A percentile compares a stretch with the other conserved stretches of the same genome.
Evolutionary conservation across 2,113 vertebrate species (phyloP).

Genomic region (Python bivittatus): DNA sequence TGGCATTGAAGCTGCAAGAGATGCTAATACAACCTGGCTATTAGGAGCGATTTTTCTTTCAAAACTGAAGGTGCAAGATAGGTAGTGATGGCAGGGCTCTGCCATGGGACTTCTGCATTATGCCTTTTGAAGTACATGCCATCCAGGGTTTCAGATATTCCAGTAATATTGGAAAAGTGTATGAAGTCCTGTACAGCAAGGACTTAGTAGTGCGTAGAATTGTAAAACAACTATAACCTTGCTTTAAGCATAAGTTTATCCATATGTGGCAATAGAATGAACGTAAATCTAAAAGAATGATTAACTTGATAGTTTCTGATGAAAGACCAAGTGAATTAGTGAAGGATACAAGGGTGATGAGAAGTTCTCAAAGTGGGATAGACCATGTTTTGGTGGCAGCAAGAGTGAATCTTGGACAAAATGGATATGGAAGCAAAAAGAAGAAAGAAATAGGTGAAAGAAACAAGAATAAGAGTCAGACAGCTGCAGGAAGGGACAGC

Average conservation of each 20-base stretch:
- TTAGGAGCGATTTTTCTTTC: constrained; percentile 4
- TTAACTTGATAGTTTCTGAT: neutral
- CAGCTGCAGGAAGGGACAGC: neutral
- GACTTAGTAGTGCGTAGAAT: neutral
- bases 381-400: neutral
- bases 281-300: neutral
- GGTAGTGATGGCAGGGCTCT: neutral
- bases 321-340: neutral
- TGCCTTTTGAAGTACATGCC: constrained; percentile 9
- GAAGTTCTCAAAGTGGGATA: neutral
- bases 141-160: constrained; percentile 53
- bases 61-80: neutral
- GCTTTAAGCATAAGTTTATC: neutral
- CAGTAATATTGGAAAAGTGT: constrained; percentile 63
- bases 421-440: no score
- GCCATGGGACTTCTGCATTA: no score
- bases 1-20: constrained; percentile 1
- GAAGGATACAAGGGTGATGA: neutral
- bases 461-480: neutral
- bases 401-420: neutral
- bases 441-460: neutral
- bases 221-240: constrained; percentile 13
- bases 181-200: constrained; percentile 39
- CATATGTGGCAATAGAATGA: neutral
- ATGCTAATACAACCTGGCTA: constrained; percentile 11